Evolutionary conservation across 2,888 invertebrate species (phyloP).

Genomic region (Anagyrus pseudococci): DNA sequence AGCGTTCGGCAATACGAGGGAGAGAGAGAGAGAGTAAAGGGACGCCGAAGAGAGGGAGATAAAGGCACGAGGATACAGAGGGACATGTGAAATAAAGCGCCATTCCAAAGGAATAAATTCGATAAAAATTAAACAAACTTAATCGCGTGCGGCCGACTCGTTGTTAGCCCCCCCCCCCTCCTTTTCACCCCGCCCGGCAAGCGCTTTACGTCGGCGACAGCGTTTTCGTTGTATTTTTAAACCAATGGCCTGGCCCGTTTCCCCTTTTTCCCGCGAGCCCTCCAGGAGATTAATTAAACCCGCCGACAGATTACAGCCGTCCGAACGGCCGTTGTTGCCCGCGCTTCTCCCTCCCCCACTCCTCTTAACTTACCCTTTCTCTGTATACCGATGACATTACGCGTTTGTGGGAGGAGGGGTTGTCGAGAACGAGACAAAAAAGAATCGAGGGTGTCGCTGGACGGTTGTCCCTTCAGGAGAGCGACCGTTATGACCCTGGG

Average conservation of each 20-base stretch:
- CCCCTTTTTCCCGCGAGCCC: background rate
- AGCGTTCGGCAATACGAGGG: background rate
- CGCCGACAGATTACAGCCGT: conserved; percentile 53
- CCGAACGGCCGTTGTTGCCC: conserved; percentile 42
- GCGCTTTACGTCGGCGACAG: conserved; percentile 25
- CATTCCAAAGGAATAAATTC: conserved; percentile 27
- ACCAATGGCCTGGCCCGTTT: conserved; percentile 14
- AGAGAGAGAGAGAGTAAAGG: too few relatives aligned
- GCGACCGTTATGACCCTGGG: too few relatives aligned
- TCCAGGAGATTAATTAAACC: conserved; percentile 56
- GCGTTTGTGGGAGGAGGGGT: conserved; percentile 49
- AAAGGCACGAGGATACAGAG: background rate
- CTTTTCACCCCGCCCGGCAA: too few relatives aligned
- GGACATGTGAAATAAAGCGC: conserved; percentile 15
- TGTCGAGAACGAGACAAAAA: conserved; percentile 30
- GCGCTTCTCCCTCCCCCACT: conserved; percentile 37
- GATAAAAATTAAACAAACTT: conserved; percentile 34
- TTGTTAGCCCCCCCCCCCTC: too few relatives aligned
- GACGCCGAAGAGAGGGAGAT: background rate
- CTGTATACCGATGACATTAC: conserved; percentile 48
- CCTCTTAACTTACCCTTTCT: conserved; percentile 29
- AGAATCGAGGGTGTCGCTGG: conserved; percentile 1
- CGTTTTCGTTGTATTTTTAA: conserved; percentile 34
- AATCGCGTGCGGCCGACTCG: conserved; percentile 1
- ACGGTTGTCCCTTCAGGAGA: too few relatives aligned